Evolutionary conservation across 2,797 vertebrate genomes (phyloP), one percentile per base, ranked within the genome.

Genomic region (Parambassis ranga): DNA sequence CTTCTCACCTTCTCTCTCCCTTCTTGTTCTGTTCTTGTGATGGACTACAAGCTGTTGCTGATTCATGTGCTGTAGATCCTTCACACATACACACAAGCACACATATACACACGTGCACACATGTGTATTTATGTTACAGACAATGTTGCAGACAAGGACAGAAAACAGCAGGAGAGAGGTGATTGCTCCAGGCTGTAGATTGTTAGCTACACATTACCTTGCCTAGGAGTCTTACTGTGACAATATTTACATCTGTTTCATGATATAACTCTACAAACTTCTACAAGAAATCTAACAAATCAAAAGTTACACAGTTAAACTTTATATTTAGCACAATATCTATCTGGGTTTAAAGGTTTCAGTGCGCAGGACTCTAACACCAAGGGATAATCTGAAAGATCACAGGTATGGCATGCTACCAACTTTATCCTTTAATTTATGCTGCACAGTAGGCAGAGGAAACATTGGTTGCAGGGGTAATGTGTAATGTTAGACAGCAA

Each of bases 101-200:
- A 49, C 41, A 33, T 31, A 62, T 50, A 10, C 36, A 36, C 32
- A 19, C 19, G 26, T 50, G 13, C 33, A 32, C 4, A 11, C 53
- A 41, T 30, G 58, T 31, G 2, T 27, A 73, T 60, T 72, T 64
- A 51, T 64, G 53, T 78, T 65, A 31, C 60, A n/a, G n/a, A n/a
- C n/a, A n/a, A n/a, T n/a, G n/a, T n/a, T 53, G 48, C 63, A 75
- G 59, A 76, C 71, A 81, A 87, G 79, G 80, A 82, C 75, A 81
- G 61, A 75, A 74, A 74, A 65, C 83, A 85, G 84, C 74, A 52
- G 67, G 79, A 82, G 65, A 57, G 80, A 74, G 75, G 56, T 69
- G 80, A 81, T 80, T 19, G 56, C 79, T 77, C 64, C 72, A 82
- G 77, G 75, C 75, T 61, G 69, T 52, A 71, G 78, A 76, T 83